A percentile compares a stretch with the other conserved stretches of the same genome.
Evolutionary conservation across 2,888 invertebrate genomes (phyloP).

Genomic region (Leucophenga maculata): DNA sequence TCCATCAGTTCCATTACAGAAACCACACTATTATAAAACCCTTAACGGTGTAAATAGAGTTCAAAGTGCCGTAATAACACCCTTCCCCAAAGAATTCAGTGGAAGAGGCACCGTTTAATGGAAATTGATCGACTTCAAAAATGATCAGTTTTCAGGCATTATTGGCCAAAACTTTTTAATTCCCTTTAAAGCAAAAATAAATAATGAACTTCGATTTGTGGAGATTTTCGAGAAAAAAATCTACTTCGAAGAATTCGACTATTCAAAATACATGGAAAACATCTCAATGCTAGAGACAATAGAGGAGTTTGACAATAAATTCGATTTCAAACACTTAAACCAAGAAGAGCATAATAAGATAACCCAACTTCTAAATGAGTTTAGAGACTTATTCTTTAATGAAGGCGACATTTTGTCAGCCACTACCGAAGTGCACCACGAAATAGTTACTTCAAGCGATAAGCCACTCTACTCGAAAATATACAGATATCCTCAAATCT

Average conservation of each 20-base stretch:
- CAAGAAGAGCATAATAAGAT: neutral
- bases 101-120: neutral
- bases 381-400: neutral
- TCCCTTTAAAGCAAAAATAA: neutral
- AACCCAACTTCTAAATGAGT: neutral
- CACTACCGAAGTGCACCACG: neutral
- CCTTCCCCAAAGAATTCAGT: neutral
- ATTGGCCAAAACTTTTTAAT: neutral
- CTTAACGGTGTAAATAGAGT: neutral
- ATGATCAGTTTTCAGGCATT: neutral
- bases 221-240: neutral
- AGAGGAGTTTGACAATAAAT: neutral
- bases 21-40: neutral
- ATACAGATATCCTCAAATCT: too few species aligned
- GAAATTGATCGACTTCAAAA: neutral
- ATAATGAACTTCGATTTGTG: neutral
- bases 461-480: too few species aligned
- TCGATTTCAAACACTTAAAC: neutral
- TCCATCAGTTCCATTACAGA: neutral
- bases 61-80: neutral
- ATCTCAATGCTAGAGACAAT: neutral
- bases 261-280: neutral
- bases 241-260: neutral
- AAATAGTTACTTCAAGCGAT: too few species aligned
- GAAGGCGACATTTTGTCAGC: neutral